A percentile compares a stretch with the other conserved stretches of the same genome.
phyloP scores from a whole-genome alignment of 2,888 invertebrate species.

The Drosophila phalerata region DNA sequence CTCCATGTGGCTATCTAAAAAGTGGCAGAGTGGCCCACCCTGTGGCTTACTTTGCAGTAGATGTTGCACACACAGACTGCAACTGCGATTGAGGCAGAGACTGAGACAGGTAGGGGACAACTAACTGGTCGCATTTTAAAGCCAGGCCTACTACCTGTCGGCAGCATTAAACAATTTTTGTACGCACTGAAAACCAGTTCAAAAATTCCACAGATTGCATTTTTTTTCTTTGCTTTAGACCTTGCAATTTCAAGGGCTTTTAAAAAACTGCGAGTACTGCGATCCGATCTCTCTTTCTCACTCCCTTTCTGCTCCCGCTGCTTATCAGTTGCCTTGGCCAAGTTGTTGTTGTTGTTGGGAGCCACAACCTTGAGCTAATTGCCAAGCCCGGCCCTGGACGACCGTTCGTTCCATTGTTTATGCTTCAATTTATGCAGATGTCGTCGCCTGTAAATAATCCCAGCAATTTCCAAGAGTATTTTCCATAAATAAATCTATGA shows the following conservation, averaged over 20 bases:
- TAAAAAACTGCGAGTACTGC: slow-evolving; percentile 8
- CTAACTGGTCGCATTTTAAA: slow-evolving; percentile 9
- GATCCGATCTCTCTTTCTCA: not conserved
- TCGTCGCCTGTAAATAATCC: slow-evolving; percentile 31
- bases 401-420: slow-evolving; percentile 28
- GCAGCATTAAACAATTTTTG: slow-evolving; percentile 33
- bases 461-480: slow-evolving; percentile 32
- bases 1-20: slow-evolving; percentile 45
- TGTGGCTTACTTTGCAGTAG: slow-evolving; percentile 1
- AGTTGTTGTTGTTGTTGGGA: slow-evolving; percentile 23
- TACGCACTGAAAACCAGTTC: slow-evolving; percentile 35
- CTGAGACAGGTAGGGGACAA: slow-evolving; percentile 24
- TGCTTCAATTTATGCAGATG: slow-evolving; percentile 46
- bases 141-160: slow-evolving; percentile 28
- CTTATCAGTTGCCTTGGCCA: slow-evolving; percentile 40
- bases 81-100: no score
- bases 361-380: slow-evolving; percentile 45
- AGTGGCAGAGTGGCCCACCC: slow-evolving; percentile 40
- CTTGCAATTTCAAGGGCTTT: slow-evolving; percentile 32
- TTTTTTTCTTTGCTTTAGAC: slow-evolving; percentile 6
- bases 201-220: slow-evolving; percentile 37
- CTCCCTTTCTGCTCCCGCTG: slow-evolving; percentile 9
- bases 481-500: slow-evolving; percentile 40
- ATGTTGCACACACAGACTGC: not conserved
- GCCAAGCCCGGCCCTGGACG: slow-evolving; percentile 17